Conservation (phyloP, 1,140 invertebrate species). For the Heliconius congener region DNA sequence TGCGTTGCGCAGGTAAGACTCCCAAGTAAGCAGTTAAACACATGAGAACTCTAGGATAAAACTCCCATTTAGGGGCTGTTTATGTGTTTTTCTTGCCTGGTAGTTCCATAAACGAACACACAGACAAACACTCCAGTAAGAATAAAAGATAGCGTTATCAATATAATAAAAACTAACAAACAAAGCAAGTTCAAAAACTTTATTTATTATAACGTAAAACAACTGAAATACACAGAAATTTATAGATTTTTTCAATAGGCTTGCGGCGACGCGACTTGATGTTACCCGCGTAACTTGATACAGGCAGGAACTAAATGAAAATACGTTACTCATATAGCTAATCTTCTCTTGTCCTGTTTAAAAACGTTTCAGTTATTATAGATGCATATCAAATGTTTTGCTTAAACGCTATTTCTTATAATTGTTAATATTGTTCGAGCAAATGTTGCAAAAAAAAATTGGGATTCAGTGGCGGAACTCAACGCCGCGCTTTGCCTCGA, state of each 20-base stretch:
- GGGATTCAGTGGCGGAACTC: no score
- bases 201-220: not conserved
- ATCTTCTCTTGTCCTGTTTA: slow-evolving; percentile 7
- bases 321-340: not conserved
- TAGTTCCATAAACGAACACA: not conserved
- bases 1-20: no score
- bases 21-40: no score
- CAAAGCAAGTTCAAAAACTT: no score
- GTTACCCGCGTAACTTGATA: not conserved
- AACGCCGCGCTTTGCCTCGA: no score
- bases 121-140: not conserved
- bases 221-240: not conserved
- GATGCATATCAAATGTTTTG: not conserved
- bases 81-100: no score
- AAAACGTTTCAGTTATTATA: not conserved
- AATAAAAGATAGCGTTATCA: no score
- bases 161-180: no score
- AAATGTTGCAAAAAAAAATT: not conserved
- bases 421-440: not conserved
- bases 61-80: no score
- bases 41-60: no score
- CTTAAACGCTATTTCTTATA: not conserved
- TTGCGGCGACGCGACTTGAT: not conserved
- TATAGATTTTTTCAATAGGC: not conserved
- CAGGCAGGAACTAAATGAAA: not conserved